Percentiles rank a stretch among this genome's conserved stretches.
phyloP scores from a whole-genome alignment of 2,888 invertebrate species.

The Atrina japonica region DNA sequence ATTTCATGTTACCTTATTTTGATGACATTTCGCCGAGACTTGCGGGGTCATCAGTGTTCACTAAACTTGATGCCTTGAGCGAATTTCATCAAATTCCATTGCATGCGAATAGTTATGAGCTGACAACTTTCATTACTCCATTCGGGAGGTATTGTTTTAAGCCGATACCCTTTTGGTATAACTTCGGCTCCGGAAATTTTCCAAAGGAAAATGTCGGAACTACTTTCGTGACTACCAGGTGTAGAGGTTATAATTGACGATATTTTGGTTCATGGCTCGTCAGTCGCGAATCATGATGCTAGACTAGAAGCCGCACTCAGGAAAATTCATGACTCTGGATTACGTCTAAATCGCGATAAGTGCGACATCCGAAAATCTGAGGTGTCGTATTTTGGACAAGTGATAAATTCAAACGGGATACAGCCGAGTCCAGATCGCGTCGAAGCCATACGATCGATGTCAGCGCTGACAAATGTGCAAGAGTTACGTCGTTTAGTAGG shows the following conservation, averaged over 20 bases:
- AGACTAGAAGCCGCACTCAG: conserved; percentile 25
- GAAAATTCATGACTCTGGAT: conserved; percentile 17
- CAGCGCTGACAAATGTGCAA: conserved; percentile 35
- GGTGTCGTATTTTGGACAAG: conserved; percentile 38
- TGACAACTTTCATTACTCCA: conserved; percentile 47
- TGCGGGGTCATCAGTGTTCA: conserved; percentile 34
- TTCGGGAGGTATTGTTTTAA: conserved; percentile 40
- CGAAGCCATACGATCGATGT: conserved; percentile 19
- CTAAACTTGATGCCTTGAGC: conserved; percentile 37
- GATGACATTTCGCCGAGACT: conserved; percentile 45
- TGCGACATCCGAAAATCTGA: conserved; percentile 29
- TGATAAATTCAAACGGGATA: conserved; percentile 36
- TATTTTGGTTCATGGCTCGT: conserved; percentile 17
- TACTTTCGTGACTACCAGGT: conserved; percentile 3
- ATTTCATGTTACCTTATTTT: conserved; percentile 40
- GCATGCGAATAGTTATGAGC: conserved; percentile 26
- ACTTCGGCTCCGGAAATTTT: conserved; percentile 24
- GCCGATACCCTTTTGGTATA: conserved; percentile 24
- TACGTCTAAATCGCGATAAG: conserved; percentile 40
- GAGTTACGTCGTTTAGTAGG: conserved; percentile 41
- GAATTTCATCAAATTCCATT: conserved; percentile 46
- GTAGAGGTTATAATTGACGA: conserved; percentile 13
- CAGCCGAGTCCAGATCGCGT: conserved; percentile 33
- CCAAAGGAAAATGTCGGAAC: conserved; percentile 15
- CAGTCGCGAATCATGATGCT: conserved; percentile 29